Base-by-base conservation (phyloP, 2,888 invertebrate species). In the Fragum whitleyi region DNA sequence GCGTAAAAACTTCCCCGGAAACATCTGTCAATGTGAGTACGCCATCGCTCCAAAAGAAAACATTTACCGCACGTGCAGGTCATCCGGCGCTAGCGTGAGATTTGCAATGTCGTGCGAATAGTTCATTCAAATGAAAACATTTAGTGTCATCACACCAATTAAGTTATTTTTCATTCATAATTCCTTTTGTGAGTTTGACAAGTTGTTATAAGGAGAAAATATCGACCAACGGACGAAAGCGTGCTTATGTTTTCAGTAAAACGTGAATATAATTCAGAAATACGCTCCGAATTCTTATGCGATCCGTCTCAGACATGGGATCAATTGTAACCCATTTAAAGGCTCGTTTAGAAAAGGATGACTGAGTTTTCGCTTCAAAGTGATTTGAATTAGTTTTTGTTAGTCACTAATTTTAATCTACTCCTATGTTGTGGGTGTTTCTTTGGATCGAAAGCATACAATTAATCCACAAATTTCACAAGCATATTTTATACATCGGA, bases 21-120 rank as follows among this genome's bases (percentile, higher is more conserved):
- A 65, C 65, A 65, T 42, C 42, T 65, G 65, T 65, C 65, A 65
- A 32, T 57, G 14, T 57, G 26, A 11, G 57, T 2, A 61, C 29
- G 19, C 32, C 61, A 26, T 65, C 65, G 65, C 26, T 61, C 65
- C 65, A 42, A 65, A 65, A n/a, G 42, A 39, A 39, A 61, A 61
- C 29, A 61, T n/a, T 32, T 23, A 16, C 65, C 42, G 65, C 65
- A 65, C 65, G 65, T 65, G 65, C 23, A 65, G 65, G 65, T 65
- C 32, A 65, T 21, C 39, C 65, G 65, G 65, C 65, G 65, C 23
- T 14, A 9, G 39, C 65, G 65, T 65, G 23, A 39, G 65, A 65
- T 36, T 42, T 19, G 29, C 65, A 65, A 42, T 26, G 47, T 42
- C 65, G 65, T 65, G 65, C 65, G 65, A 65, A 65, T 26, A 21